Evolutionary conservation across 2,888 invertebrate species (phyloP).

Genomic region (Lasioglossum lativentre): DNA sequence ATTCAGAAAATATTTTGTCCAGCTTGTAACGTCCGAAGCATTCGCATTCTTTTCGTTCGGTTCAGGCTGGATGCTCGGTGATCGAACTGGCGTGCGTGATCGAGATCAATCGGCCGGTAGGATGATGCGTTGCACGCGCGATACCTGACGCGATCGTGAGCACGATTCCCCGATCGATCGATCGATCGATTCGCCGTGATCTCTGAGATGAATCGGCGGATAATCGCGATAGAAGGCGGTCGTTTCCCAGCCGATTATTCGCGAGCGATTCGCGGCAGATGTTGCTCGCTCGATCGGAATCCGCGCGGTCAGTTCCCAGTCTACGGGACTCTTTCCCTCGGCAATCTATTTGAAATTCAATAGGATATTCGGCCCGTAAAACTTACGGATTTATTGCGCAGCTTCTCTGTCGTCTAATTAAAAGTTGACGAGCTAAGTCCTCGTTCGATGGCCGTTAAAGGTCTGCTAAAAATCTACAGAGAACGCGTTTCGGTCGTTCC

Average conservation of each 20-base stretch:
- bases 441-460: no score
- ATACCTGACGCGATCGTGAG: background rate
- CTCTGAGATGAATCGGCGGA: background rate
- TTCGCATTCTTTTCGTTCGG: no score
- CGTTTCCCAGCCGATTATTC: constrained; percentile 3
- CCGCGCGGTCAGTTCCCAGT: constrained; percentile 2
- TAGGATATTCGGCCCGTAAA: background rate
- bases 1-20: no score
- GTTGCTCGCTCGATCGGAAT: constrained; percentile 28
- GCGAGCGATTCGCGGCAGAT: constrained; percentile 24
- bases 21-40: no score
- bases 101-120: background rate
- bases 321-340: background rate
- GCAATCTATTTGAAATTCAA: constrained; percentile 43
- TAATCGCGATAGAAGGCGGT: background rate
- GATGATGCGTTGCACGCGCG: background rate
- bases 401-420: background rate
- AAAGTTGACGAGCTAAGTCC: background rate
- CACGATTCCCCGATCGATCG: background rate
- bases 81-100: background rate
- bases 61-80: no score
- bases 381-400: constrained; percentile 18
- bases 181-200: constrained; percentile 5
- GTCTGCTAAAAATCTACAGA: no score
- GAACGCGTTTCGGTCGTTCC: no score